phyloP scores from a whole-genome alignment of 2,888 invertebrate species.

The Athalia cordata region DNA sequence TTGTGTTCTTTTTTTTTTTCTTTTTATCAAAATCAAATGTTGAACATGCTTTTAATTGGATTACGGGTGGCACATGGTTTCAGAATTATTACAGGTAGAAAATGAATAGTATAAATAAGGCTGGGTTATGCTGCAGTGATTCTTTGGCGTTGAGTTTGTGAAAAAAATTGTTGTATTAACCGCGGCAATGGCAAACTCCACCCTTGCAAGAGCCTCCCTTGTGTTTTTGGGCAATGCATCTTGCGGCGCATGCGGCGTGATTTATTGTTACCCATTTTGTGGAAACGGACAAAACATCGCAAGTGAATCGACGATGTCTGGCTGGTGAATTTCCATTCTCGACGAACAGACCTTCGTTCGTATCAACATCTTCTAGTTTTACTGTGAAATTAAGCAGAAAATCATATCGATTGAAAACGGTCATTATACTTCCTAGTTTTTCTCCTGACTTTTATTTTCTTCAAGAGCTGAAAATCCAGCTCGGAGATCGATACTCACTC shows the following conservation, averaged over 20 bases:
- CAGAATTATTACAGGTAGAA: no score
- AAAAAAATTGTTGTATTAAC: not conserved
- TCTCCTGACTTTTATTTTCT: not conserved
- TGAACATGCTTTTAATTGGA: no score
- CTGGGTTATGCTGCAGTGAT: no score
- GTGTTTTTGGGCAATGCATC: slow-evolving; percentile 53
- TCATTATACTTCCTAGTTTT: no score
- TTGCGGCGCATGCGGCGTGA: slow-evolving; percentile 56
- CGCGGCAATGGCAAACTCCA: slow-evolving; percentile 55
- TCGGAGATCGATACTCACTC: slow-evolving; percentile 34
- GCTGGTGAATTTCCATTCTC: slow-evolving; percentile 6
- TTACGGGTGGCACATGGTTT: no score
- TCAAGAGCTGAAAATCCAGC: not conserved
- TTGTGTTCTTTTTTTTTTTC: no score
- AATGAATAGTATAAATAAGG: no score
- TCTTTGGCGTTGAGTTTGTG: not conserved
- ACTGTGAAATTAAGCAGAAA: not conserved
- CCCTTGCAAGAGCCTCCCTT: slow-evolving; percentile 55
- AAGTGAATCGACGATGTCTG: slow-evolving; percentile 53
- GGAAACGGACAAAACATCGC: slow-evolving; percentile 56
- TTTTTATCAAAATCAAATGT: no score
- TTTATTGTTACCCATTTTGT: slow-evolving; percentile 53
- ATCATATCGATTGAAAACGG: not conserved
- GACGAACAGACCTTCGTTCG: slow-evolving; percentile 11
- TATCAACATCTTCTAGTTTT: slow-evolving; percentile 30